These are phyloP conservation scores for Hofmannophila pseudospretella DNA, from an alignment of 2,888 invertebrate species.

Conservation along the genomic window DNA sequence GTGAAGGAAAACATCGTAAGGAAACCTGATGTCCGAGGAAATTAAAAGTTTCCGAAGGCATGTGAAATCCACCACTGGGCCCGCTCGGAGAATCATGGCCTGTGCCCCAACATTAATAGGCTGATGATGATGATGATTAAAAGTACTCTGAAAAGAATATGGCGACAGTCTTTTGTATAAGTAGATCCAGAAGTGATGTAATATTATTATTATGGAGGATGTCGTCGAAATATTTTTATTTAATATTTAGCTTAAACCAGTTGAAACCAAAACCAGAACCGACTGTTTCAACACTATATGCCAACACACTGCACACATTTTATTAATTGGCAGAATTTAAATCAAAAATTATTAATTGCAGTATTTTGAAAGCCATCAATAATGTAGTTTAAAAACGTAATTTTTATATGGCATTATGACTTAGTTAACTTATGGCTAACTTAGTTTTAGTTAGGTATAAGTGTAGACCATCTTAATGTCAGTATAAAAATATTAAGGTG, in stretches of 20 bases:
- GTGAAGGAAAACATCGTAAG: too few relatives aligned
- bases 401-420: too few relatives aligned
- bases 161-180: slow-evolving; percentile 17
- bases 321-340: slow-evolving; percentile 34
- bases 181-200: slow-evolving; percentile 72
- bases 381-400: background rate
- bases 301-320: slow-evolving; percentile 76
- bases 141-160: slow-evolving; percentile 20
- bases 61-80: too few relatives aligned
- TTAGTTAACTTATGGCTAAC: background rate
- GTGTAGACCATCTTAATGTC: background rate
- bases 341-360: background rate
- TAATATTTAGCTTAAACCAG: slow-evolving; percentile 18
- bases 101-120: too few relatives aligned
- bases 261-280: slow-evolving; percentile 28
- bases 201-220: slow-evolving; percentile 41
- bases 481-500: background rate
- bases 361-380: slow-evolving; percentile 2
- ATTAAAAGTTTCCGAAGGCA: too few relatives aligned
- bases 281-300: slow-evolving; percentile 36
- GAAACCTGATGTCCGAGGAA: too few relatives aligned
- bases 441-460: background rate
- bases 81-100: too few relatives aligned
- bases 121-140: too few relatives aligned
- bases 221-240: slow-evolving; percentile 27